phyloP scores from a whole-genome alignment of 2,888 invertebrate genomes.

The Latrodectus hesperus region DNA sequence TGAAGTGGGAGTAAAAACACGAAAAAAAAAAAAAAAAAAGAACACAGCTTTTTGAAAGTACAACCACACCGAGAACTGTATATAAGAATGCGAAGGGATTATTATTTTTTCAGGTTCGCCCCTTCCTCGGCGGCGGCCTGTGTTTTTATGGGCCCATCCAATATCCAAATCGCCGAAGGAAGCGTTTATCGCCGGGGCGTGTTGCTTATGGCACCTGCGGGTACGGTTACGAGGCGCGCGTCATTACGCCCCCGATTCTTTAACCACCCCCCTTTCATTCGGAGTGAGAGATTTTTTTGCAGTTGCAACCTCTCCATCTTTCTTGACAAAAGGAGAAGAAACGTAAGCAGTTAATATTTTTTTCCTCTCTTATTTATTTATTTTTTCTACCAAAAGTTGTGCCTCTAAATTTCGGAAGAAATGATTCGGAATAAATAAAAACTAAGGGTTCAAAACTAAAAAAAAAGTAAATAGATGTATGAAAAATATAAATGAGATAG shows the following conservation, averaged over 20 bases:
- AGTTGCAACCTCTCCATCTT: slow-evolving; percentile 18
- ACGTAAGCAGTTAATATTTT: slow-evolving; percentile 31
- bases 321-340: slow-evolving; percentile 3
- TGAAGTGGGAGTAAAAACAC: slow-evolving; percentile 16
- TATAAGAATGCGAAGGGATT: slow-evolving; percentile 35
- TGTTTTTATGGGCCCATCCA: slow-evolving; percentile 61
- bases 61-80: slow-evolving; percentile 3
- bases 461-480: not conserved
- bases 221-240: slow-evolving; percentile 55
- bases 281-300: slow-evolving; percentile 13
- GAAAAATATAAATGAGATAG: too few relatives aligned
- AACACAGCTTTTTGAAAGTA: not conserved
- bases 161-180: slow-evolving; percentile 54
- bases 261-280: slow-evolving; percentile 1
- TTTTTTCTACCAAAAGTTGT: slow-evolving; percentile 23
- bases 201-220: slow-evolving; percentile 65
- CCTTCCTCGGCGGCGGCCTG: slow-evolving; percentile 38
- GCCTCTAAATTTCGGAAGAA: slow-evolving; percentile 57
- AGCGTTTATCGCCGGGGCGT: slow-evolving; percentile 54
- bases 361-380: not conserved
- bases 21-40: too few relatives aligned
- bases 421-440: slow-evolving; percentile 36
- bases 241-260: slow-evolving; percentile 31
- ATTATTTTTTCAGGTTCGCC: slow-evolving; percentile 32
- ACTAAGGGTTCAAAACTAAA: not conserved